Evolutionary conservation across 2,113 vertebrate genomes (phyloP).

Genomic region (Chauna torquata): DNA sequence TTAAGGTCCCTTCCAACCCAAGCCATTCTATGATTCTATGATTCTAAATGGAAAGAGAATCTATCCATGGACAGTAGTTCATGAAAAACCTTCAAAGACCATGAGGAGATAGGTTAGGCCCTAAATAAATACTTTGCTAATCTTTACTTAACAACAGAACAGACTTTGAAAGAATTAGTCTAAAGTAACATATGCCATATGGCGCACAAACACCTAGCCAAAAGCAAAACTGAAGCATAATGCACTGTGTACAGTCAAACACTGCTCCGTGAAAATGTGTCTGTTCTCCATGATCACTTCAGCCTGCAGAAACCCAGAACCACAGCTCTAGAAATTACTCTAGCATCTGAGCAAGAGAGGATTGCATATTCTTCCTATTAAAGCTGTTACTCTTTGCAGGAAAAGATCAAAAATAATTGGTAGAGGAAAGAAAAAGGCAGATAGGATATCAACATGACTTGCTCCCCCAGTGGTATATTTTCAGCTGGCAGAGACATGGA

Average conservation of each 20-base stretch:
- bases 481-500: background rate
- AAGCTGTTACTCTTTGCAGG: background rate
- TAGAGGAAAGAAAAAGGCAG: background rate
- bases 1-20: too few species aligned
- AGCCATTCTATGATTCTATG: too few species aligned
- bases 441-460: background rate
- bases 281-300: background rate
- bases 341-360: background rate
- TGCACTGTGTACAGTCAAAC: background rate
- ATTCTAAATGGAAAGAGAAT: background rate
- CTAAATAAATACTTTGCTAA: background rate
- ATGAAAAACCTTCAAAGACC: background rate
- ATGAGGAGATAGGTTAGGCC: background rate
- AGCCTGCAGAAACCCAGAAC: background rate
- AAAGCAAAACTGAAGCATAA: background rate
- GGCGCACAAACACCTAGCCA: background rate
- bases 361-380: background rate
- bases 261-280: background rate
- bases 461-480: fast-evolving
- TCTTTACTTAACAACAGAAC: background rate
- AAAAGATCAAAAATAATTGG: background rate
- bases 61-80: background rate
- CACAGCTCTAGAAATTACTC: background rate
- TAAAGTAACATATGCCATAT: background rate
- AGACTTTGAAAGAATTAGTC: background rate